Evolutionary conservation across 2,888 invertebrate genomes (phyloP).

Genomic region (Salticus scenicus): DNA sequence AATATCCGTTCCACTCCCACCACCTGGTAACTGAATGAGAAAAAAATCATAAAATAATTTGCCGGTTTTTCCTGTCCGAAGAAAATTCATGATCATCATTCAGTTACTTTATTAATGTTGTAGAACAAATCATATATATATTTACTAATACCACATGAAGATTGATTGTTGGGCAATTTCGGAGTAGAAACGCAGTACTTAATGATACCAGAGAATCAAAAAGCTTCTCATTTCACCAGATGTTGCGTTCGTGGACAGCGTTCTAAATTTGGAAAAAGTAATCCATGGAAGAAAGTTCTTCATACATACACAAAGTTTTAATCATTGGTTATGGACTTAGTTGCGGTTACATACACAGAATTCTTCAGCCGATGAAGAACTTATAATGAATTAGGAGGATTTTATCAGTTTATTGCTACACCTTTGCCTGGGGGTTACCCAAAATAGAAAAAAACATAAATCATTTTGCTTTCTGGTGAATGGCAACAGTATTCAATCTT

Average conservation of each 20-base stretch:
- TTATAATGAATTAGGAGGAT: constrained; percentile 10
- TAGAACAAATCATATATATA: not conserved
- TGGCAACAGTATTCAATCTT: constrained; percentile 9
- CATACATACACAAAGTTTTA: no score
- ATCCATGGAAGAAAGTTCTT: no score
- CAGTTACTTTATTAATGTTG: not conserved
- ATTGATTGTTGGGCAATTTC: constrained; percentile 2
- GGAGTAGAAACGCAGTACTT: not conserved
- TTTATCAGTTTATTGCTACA: not conserved
- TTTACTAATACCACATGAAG: not conserved
- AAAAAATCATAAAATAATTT: not conserved
- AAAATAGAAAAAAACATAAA: not conserved
- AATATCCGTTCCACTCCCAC: no score
- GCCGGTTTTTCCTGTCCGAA: not conserved
- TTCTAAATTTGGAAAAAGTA: not conserved
- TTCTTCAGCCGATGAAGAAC: no score
- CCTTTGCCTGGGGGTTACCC: not conserved
- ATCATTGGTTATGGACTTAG: no score
- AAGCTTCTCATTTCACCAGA: not conserved
- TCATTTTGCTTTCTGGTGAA: constrained; percentile 3
- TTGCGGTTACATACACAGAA: no score
- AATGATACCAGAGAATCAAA: not conserved
- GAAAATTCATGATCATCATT: not conserved
- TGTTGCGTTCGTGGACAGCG: not conserved
- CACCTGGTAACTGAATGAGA: no score